These are phyloP conservation scores for Amphipoea lucens DNA, from an alignment of 2,888 invertebrate genomes.

Conservation along the genomic window DNA sequence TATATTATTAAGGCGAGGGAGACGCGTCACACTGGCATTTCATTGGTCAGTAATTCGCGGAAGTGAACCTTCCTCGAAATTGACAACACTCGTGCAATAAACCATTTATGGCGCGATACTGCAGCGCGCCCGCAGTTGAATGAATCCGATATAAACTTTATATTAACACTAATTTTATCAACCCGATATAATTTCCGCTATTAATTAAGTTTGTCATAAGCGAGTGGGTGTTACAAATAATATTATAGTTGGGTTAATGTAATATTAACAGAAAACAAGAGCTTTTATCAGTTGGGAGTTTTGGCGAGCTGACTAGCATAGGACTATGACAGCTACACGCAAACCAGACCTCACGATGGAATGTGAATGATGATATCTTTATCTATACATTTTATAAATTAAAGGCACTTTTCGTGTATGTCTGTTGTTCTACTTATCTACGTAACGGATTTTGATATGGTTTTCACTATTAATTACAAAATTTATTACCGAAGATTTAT, in stretches of 20 bases:
- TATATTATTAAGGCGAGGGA: constrained; percentile 83
- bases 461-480: background rate
- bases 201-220: constrained; percentile 48
- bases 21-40: constrained; percentile 77
- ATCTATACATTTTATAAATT: background rate
- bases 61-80: constrained; percentile 82
- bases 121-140: constrained; percentile 72
- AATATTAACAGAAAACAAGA: constrained; percentile 2
- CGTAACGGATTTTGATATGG: background rate
- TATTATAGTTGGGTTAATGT: constrained; percentile 28
- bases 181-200: constrained; percentile 64
- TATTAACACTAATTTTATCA: constrained; percentile 74
- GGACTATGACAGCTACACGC: background rate
- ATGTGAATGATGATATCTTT: background rate
- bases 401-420: background rate
- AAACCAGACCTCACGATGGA: background rate
- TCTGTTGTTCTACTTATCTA: background rate
- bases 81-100: constrained; percentile 84
- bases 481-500: background rate
- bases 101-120: constrained; percentile 76
- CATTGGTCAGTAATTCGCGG: constrained; percentile 84
- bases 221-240: constrained; percentile 29
- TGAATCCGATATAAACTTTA: constrained; percentile 72
- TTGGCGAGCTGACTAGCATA: background rate
- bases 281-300: background rate